Evolutionary conservation across 1,140 invertebrate genomes (phyloP), one percentile per base, ranked within the genome.

Genomic region (Drosophila carrolli): DNA sequence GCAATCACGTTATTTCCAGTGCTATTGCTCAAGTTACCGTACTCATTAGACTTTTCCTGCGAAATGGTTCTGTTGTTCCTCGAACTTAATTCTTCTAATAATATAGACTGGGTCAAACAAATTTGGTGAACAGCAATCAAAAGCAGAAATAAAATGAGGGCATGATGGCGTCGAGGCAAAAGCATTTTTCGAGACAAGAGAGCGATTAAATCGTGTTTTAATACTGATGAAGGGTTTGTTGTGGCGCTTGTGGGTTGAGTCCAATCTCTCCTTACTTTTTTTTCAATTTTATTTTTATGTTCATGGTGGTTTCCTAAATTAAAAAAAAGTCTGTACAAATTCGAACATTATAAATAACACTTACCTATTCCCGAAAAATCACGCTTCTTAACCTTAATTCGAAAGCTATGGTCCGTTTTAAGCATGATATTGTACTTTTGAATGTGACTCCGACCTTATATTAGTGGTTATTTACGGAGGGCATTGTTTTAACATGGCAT

Each of bases 81-180:
- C 16, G 41, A 59, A 46, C 50, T 35, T n/a, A 50, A 50, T 13
- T 63, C 46, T 35, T 85, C 78, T 6, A 90, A 40, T 14, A 80
- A 50, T 54, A 82, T 47, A 3, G 78, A 38, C 23, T 82, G 68
- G 16, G 80, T 29, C 41, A 70, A 50, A 46, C 62, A 55, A 53
- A 82, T 75, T 16, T 86, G 44, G 19, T 62, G 65, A 50, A 59
- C 53, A 3, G 46, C 66, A n/a, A 82, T 44, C 5, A 82, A 29
- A 16, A 76, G 38, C 23, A 75, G 14, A 50, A 82, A 41, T 11
- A 54, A 27, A 53, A 78, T 75, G 7, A 56, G 43, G 23, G 35
- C 57, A 44, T 63, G 47, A 38, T 32, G 43, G 40, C 59, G 19
- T 46, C 23, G 38, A 14, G 14, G 35, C 16, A 14, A 19, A 50